Base-by-base conservation (phyloP, 2,888 invertebrate genomes). In the Heliothis peltigera region DNA sequence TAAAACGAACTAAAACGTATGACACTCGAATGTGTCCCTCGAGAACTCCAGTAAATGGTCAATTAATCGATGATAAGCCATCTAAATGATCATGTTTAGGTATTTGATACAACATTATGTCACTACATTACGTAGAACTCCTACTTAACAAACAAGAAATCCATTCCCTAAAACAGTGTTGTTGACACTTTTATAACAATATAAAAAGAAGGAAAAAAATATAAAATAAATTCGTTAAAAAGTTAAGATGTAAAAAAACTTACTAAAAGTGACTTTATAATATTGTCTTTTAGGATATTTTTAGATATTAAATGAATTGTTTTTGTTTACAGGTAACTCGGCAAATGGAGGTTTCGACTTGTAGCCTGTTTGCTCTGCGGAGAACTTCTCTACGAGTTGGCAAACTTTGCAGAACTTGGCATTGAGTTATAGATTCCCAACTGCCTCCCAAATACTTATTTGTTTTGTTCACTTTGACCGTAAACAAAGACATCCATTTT, bases 361-460 rank as follows among this genome's bases (percentile, higher is more conserved):
- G 81, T 79, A 85, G 86, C 86, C 86, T 85, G 88, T 87, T 89
- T 86, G 89, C 88, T 88, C 82, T 77, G 89, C 88, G 82, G 88
- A 87, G 88, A 91, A 91, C 90, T 91, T 90, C 85, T 84, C 86
- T 84, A 85, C 88, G 87, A 93, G 91, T 93, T 92, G 75, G 79
- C 85, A 64, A 94, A 93, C 90, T 94, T 90, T 70, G 84, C 75
- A 75, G 88, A 94, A 94, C 91, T 94, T 92, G 89, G 91, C 93
- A 94, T 92, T 93, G 92, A 94, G 94, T 95, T 94, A 94, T 94
- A 92, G 93, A 94, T 93, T 93, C 89, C 91, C 88, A 88, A 92
- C 92, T 89, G 91, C 91, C 90, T 91, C 88, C 89, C 90, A 87
- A 92, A 92, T 91, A 91, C 91, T 93, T 92, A 91, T 91, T 94